These are phyloP conservation scores for Uropetala carovei DNA, from an alignment of 2,888 invertebrate genomes.

Conservation along the genomic window DNA sequence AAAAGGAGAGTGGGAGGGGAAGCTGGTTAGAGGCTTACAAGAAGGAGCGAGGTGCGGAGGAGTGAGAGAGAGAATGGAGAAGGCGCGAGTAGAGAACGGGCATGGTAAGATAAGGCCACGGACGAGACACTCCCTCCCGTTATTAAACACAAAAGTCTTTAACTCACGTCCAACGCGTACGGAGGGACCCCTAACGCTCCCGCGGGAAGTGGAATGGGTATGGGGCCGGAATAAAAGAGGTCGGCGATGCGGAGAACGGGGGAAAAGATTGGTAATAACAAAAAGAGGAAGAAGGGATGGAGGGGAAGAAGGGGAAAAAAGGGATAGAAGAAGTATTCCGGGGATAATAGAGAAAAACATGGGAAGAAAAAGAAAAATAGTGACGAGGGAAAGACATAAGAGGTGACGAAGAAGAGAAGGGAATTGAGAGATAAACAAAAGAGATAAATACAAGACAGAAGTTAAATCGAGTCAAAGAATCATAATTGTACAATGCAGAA, in stretches of 20 bases:
- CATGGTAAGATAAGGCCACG: slow-evolving; percentile 56
- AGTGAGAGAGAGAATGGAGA: neutral
- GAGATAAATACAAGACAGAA: neutral
- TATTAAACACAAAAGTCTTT: slow-evolving; percentile 63
- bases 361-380: neutral
- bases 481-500: too few relatives aligned
- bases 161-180: slow-evolving; percentile 62
- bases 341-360: slow-evolving; percentile 25
- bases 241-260: neutral
- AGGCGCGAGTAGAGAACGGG: slow-evolving; percentile 30
- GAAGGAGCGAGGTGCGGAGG: neutral
- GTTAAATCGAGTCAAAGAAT: too few relatives aligned
- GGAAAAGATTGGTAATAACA: neutral
- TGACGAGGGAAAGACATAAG: neutral
- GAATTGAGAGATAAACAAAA: neutral
- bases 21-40: neutral
- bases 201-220: slow-evolving; percentile 53
- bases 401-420: neutral
- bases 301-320: slow-evolving; percentile 5
- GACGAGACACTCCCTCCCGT: slow-evolving; percentile 58
- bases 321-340: neutral
- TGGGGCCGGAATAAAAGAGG: slow-evolving; percentile 27
- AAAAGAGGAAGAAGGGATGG: neutral
- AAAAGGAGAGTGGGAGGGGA: neutral
- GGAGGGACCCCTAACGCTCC: slow-evolving; percentile 51